Conservation (phyloP, 2,888 invertebrate species). For the Tetrapedia diversipes region DNA sequence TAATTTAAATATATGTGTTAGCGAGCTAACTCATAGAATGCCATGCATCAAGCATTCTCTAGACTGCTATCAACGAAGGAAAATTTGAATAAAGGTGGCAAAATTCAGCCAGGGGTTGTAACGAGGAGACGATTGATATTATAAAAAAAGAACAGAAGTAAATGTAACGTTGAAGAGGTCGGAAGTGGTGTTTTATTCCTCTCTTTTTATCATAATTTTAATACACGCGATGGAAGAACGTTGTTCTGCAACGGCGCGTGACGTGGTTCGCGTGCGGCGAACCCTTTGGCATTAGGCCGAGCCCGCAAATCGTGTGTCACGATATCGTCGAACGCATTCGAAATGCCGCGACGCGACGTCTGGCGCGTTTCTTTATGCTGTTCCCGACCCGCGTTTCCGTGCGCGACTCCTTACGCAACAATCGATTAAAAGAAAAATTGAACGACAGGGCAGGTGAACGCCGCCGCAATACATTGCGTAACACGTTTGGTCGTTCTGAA, state of each 20-base stretch:
- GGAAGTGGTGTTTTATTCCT: no score
- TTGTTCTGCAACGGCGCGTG: slow-evolving; percentile 15
- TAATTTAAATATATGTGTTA: no score
- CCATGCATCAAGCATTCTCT: no score
- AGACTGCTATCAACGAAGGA: no score
- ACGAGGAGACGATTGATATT: no score
- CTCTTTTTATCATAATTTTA: no score
- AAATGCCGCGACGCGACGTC: slow-evolving; percentile 33
- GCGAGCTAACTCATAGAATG: no score
- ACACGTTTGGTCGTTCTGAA: slow-evolving; percentile 9
- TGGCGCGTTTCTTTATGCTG: slow-evolving; percentile 56
- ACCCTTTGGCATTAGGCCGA: slow-evolving; percentile 38
- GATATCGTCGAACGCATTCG: slow-evolving; percentile 40
- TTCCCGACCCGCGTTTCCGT: slow-evolving; percentile 19
- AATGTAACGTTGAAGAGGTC: no score
- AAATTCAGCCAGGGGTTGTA: no score
- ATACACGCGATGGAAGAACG: slow-evolving; percentile 10
- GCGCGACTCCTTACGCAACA: slow-evolving; percentile 40
- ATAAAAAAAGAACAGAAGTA: no score
- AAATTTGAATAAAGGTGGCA: no score
- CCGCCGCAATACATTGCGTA: slow-evolving; percentile 27
- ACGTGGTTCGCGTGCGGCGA: slow-evolving; percentile 49
- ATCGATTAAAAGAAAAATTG: slow-evolving; percentile 51
- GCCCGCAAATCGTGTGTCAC: slow-evolving; percentile 44
- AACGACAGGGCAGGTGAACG: slow-evolving; percentile 47